Evolutionary conservation across 2,888 invertebrate species (phyloP), one percentile per base, ranked within the genome.

Genomic region (Tenodera sinensis): DNA sequence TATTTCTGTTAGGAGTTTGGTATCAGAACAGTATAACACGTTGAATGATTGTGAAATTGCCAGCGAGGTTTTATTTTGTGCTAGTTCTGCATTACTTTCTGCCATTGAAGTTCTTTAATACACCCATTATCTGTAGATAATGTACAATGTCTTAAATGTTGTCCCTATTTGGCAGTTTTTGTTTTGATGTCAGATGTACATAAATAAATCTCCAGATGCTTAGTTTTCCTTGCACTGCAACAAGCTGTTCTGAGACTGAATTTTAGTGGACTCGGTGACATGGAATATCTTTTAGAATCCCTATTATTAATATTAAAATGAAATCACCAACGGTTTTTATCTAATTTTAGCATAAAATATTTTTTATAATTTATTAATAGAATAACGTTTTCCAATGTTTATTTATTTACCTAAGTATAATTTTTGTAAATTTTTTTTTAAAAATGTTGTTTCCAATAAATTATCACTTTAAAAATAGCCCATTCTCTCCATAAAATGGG

Each of bases 341-440:
- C 87, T 87, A 87, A 83, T 87, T 85, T 87, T 28, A 82, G 87
- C 82, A 87, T 25, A n/a, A 34, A 83, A 82, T 87, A 87, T 87
- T 87, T 87, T 87, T 87, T 82, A 87, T 87, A 87, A 87, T 87
- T 87, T 87, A 87, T 87, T 87, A 87, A 87, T n/a, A 87, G 82
- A 87, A 82, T 87, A 87, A 87, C 83, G 83, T 87, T 87, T 87
- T 42, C 87, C 87, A 87, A 82, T 87, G 81, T 87, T 87, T 87
- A 87, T 87, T 87, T 87, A 87, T 87, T 87, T 87, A 71, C 54
- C 54, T 71, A 71, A 71, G 54, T 71, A 71, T 71, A 71, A 20
- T 71, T 71, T 54, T 71, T 71, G 54, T 71, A 14, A 71, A 20
- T 71, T 71, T 71, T 71, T 71, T 71, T 54, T 47, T 3, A 47